Evolutionary conservation across 2,113 vertebrate genomes (phyloP), one percentile per base, ranked within the genome.

Genomic region (Podarcis muralis): DNA sequence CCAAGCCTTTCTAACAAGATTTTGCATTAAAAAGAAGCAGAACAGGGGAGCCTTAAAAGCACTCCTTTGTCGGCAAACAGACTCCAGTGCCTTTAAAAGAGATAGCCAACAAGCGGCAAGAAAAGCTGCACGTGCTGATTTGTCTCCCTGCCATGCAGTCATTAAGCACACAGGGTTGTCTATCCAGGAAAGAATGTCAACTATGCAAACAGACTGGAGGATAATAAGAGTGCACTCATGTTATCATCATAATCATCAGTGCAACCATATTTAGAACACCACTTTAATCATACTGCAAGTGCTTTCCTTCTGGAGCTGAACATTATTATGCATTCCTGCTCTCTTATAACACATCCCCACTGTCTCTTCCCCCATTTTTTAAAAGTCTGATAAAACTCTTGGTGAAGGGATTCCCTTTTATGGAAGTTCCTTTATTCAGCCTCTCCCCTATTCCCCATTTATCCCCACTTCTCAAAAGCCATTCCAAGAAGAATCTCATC

Each of bases 391-490:
- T 57, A 84, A 90, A 89, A 76, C 81, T 72, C 91, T 92, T 87
- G 89, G 84, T 79, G 80, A 27, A 43, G 84, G 89, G 78, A 90
- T 86, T 87, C 75, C 72, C 86, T 87, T 90, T 89, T 82, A 86
- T 84, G 80, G 89, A 84, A 88, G 88, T 82, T 79, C 85, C 37
- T 59, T 83, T 78, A 53, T n/a, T 85, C 69, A 84, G 87, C 37
- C 43, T 85, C 85, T 90, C 71, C 77, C 83, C n/a, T 71, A 71
- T 79, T 89, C 83, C 69, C 86, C 89, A 85, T 76, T 88, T 84
- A 87, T 77, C 37, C 27, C 27, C 72, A 81, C 43, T 75, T 83
- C 77, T 79, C 90, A 90, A 86, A 91, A 93, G 83, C 88, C 90
- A 84, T n/a, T 3, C 15, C 5, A 43, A 86, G 87, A 53, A 89